phyloP scores from a whole-genome alignment of 2,888 invertebrate species.

The Eupithecia dodoneata region DNA sequence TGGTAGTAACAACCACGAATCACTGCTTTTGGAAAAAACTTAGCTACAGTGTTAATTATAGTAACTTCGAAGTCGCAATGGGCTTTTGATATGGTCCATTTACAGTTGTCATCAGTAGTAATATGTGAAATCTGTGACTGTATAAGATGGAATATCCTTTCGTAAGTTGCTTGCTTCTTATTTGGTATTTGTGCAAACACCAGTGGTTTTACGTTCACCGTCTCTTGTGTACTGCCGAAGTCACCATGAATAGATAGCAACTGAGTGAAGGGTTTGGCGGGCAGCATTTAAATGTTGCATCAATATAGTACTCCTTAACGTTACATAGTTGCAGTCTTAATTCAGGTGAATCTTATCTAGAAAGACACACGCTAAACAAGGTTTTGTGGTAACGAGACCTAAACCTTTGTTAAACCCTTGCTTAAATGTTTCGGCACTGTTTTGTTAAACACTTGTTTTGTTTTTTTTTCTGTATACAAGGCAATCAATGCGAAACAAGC shows the following conservation, averaged over 20 bases:
- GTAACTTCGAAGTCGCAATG: conserved; percentile 18
- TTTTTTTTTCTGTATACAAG: no score
- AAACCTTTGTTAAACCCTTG: no score
- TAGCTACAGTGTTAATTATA: conserved; percentile 9
- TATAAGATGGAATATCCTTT: conserved; percentile 12
- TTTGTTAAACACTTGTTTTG: no score
- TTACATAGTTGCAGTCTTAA: conserved; percentile 16
- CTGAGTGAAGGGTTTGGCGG: conserved; percentile 26
- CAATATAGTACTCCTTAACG: conserved; percentile 17
- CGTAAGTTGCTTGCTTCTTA: conserved; percentile 28
- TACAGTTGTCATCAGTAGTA: conserved; percentile 22
- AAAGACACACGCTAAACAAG: no score
- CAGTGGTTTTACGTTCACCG: conserved; percentile 22
- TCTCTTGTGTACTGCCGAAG: conserved; percentile 24
- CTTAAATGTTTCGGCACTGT: no score
- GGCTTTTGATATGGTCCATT: conserved; percentile 20
- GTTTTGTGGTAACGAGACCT: no score
- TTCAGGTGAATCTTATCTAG: conserved; percentile 17
- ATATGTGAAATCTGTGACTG: conserved; percentile 27
- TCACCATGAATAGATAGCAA: conserved; percentile 23
- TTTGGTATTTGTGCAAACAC: conserved; percentile 26
- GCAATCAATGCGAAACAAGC: no score
- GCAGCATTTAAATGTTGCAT: conserved; percentile 25
- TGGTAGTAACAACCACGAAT: background rate
- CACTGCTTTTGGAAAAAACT: background rate